phyloP scores from a whole-genome alignment of 2,113 vertebrate genomes.

The Tychaedon coryphoeus region DNA sequence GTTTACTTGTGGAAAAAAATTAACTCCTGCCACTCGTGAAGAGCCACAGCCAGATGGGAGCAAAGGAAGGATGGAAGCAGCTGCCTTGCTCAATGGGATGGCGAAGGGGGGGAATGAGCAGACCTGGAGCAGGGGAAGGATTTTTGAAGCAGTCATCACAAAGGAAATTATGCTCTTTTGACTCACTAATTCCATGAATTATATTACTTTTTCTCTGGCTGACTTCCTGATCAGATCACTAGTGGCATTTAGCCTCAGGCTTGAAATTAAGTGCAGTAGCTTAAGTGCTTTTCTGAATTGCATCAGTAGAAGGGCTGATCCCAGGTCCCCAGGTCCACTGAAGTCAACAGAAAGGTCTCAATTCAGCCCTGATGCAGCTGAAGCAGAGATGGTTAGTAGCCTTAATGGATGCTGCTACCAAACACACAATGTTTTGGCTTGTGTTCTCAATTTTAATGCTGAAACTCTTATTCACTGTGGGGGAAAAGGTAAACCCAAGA shows the following conservation, averaged over 20 bases:
- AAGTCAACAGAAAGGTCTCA: not conserved
- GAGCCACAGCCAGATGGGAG: not conserved
- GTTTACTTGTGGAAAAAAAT: not conserved
- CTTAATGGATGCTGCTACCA: not conserved
- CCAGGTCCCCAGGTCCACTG: not conserved
- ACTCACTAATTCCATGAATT: not conserved
- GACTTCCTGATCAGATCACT: not conserved
- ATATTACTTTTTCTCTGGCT: not conserved
- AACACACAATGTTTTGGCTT: not conserved
- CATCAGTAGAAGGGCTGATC: not conserved
- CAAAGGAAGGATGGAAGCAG: not conserved
- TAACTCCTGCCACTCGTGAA: accelerated
- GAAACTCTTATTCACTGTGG: not conserved
- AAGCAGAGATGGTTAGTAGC: not conserved
- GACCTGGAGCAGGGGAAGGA: not conserved
- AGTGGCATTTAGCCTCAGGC: not conserved
- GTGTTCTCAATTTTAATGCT: not conserved
- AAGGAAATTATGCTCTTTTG: not conserved
- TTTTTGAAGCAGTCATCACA: not conserved
- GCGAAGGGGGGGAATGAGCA: not conserved
- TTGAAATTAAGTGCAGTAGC: not conserved
- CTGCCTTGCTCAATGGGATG: not conserved
- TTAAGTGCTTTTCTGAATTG: not conserved
- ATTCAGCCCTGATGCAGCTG: not conserved
- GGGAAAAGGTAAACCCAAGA: not conserved